Conservation (phyloP, 2,797 vertebrate genomes). For the Phalanger gymnotis region DNA sequence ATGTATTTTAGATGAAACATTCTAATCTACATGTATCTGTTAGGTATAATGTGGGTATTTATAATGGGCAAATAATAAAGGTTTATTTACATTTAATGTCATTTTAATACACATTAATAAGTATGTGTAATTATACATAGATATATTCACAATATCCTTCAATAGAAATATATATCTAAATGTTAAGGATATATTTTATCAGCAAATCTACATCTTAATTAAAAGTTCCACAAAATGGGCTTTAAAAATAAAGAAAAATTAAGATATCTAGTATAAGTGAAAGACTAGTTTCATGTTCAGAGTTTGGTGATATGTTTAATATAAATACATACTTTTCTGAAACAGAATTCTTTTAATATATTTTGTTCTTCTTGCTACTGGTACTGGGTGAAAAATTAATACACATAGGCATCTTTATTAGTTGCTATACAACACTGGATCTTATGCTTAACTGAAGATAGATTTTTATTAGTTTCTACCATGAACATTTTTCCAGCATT, state of each 20-base stretch:
- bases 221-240: conserved; percentile 52
- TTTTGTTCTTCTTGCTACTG: conserved; percentile 81
- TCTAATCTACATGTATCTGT: conserved; percentile 16
- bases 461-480: conserved; percentile 82
- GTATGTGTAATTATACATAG: conserved; percentile 45
- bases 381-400: conserved; percentile 75
- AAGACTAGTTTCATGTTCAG: conserved; percentile 85
- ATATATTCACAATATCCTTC: conserved; percentile 45
- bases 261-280: conserved; percentile 38
- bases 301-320: conserved; percentile 90
- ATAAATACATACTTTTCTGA: conserved; percentile 87
- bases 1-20: conserved; percentile 51
- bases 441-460: conserved; percentile 82
- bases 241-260: conserved; percentile 55
- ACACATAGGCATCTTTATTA: conserved; percentile 79
- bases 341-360: conserved; percentile 87
- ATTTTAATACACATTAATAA: conserved; percentile 64
- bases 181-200: background rate
- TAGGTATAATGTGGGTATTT: conserved; percentile 17
- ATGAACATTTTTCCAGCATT: conserved; percentile 82
- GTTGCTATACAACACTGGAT: conserved; percentile 78
- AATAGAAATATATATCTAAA: conserved; percentile 10
- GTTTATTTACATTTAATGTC: conserved; percentile 31
- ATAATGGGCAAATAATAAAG: conserved; percentile 51
- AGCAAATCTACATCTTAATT: conserved; percentile 55